A percentile compares a stretch with the other conserved stretches of the same genome.
Conservation (phyloP, 1,140 invertebrate species). For the Drosophila athabasca region DNA sequence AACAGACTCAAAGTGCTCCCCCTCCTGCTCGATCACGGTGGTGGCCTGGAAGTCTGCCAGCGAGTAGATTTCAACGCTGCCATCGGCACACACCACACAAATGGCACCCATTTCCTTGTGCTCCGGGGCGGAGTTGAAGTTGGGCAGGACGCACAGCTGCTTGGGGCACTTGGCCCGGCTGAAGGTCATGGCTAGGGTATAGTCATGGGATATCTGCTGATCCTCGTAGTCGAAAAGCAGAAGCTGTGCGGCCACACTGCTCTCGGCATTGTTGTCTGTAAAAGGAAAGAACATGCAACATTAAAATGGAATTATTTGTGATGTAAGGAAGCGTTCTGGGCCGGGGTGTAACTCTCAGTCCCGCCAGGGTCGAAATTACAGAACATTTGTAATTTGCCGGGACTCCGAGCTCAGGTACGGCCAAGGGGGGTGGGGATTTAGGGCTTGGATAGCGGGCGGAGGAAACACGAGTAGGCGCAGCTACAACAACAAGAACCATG, state of each 20-base stretch:
- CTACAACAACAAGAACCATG: no score
- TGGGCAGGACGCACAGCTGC: constrained; percentile 88
- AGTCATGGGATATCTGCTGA: constrained; percentile 86
- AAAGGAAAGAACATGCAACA: background rate
- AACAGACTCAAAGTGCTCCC: constrained; percentile 89
- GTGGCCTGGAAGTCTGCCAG: constrained; percentile 87
- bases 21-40: constrained; percentile 87
- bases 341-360: no score
- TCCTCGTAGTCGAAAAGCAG: constrained; percentile 86
- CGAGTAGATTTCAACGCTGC: constrained; percentile 88
- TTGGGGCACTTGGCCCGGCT: constrained; percentile 87
- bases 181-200: constrained; percentile 87
- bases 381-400: no score
- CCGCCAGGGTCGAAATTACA: no score
- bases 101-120: constrained; percentile 75
- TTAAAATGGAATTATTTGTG: background rate
- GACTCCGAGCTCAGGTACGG: no score
- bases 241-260: constrained; percentile 79
- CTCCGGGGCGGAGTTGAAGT: constrained; percentile 37
- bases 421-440: no score
- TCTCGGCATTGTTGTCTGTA: constrained; percentile 56
- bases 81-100: constrained; percentile 88
- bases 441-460: no score
- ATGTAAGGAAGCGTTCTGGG: no score
- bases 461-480: no score